Base-by-base conservation (phyloP, 2,113 vertebrate genomes). In the Paramisgurnus dabryanus region DNA sequence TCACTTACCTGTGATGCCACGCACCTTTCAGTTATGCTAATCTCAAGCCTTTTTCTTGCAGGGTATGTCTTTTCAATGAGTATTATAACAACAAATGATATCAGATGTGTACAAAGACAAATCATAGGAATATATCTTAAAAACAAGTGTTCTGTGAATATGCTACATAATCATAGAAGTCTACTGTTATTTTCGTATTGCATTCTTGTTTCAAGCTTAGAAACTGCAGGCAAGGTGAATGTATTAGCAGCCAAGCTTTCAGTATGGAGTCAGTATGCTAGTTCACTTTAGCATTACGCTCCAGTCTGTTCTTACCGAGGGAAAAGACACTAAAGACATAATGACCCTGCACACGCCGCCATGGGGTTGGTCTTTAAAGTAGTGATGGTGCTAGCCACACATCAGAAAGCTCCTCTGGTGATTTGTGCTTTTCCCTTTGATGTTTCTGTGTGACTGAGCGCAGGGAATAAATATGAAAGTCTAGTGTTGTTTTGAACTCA, bases 281-380 rank as follows among this genome's bases (percentile, higher is more conserved):
- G 69, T 88, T 91, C 82, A 57, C 89, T 83, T 90, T 89, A 88
- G 91, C 91, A 92, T 94, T 92, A 90, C 84, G 68, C 84, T 92
- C 90, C 91, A 87, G 88, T 90, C 88, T 92, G 91, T 93, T 92
- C 88, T 92, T 89, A 91, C 89, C 90, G 84, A 91, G 86, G 88
- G 89, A 89, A 87, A 91, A 89, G 91, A 93, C 92, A 93, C 92
- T 93, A 93, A 91, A 86, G 73, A 8, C 11, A 85, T 88, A 90
- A 89, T 85, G 60, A 87, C 53, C 86, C 0, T 17, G 34, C n/a
- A 3, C 27, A 47, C 69, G 17, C 47, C 39, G 57, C 34, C 61
- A 7, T 13, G 22, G n/a, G 63, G 2, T 5, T 86, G 84, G 88
- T 88, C 89, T 89, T 89, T 91, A 91, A 82, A 87, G 89, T 86